Base-by-base conservation (phyloP, 2,113 vertebrate species). In the Tychaedon coryphoeus region DNA sequence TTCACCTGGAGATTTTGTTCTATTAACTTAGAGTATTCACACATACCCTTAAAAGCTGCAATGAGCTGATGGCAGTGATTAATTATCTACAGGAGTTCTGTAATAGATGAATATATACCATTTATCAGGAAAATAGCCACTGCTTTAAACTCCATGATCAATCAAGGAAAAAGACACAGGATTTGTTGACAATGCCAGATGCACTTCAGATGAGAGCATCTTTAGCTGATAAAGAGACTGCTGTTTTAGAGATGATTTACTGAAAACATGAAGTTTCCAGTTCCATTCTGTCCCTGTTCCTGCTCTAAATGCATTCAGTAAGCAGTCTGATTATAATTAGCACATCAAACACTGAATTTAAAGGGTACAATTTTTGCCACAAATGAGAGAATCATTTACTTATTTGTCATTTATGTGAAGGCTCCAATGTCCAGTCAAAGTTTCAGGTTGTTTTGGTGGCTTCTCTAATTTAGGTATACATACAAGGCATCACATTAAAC, bases 21-120 rank as follows among this genome's bases (percentile, higher is more conserved):
- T 79, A 76, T 95, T 93, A 94, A 92, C 92, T 92, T 92, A 74
- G 86, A 90, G 33, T 92, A 96, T 90, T 95, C 95, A 90, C 83
- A 92, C 18, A 19, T 92, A 91, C 50, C 57, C 90, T 95, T 96
- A 97, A 95, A 86, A 96, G 74, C 93, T 93, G 64, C 95, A 97
- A 97, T 96, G 95, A 98, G 93, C 92, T 97, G 94, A 95, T 84
- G 93, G 60, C 97, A 96, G 86, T 94, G 97, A 98, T 97, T 98
- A 97, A 96, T 92, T 96, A 92, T 94, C 94, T 88, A 75, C 72
- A 81, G 76, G 57, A 77, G 62, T 85, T 92, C 76, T 83, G 82
- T 76, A 87, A 95, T 64, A 89, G 82, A 87, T 92, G 53, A 94
- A 96, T 88, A 88, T 42, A 54, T 93, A 90, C 88, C 96, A 89